Conservation (phyloP, 2,113 vertebrate genomes). For the Thunnus thynnus region DNA sequence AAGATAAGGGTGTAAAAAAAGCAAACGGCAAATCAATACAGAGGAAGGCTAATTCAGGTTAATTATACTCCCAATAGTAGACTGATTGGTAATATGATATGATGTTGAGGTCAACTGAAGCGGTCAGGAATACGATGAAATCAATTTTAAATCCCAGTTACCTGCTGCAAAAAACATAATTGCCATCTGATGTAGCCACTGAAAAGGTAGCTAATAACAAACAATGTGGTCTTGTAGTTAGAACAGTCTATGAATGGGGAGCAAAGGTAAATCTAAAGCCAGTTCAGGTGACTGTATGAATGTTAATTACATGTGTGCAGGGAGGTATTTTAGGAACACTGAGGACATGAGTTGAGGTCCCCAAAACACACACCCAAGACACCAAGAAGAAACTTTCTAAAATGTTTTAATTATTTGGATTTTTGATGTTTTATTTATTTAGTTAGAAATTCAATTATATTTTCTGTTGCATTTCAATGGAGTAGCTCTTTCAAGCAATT, state of each 20-base stretch:
- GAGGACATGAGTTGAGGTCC: too few relatives aligned
- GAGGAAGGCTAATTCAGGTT: conserved; percentile 45
- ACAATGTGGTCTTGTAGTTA: not conserved
- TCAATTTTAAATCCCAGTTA: conserved; percentile 26
- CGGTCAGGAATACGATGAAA: conserved; percentile 12
- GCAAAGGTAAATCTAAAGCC: not conserved
- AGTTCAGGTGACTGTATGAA: too few relatives aligned
- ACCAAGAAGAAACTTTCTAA: too few relatives aligned
- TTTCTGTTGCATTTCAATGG: not conserved
- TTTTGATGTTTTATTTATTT: not conserved
- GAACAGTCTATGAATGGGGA: not conserved
- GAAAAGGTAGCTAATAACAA: not conserved
- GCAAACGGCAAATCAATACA: conserved; percentile 45
- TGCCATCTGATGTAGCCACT: not conserved
- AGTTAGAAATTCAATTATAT: not conserved
- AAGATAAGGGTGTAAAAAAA: not conserved
- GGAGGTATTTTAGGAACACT: too few relatives aligned
- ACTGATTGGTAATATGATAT: conserved; percentile 17
- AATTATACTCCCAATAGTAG: conserved; percentile 33
- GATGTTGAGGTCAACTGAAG: conserved; percentile 14
- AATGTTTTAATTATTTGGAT: too few relatives aligned
- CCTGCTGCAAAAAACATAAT: conserved; percentile 4
- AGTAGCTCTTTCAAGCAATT: not conserved
- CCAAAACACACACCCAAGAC: too few relatives aligned
- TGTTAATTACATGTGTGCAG: too few relatives aligned